These are phyloP conservation scores for Zapornia atra DNA, from an alignment of 2,113 vertebrate genomes.

Conservation along the genomic window DNA sequence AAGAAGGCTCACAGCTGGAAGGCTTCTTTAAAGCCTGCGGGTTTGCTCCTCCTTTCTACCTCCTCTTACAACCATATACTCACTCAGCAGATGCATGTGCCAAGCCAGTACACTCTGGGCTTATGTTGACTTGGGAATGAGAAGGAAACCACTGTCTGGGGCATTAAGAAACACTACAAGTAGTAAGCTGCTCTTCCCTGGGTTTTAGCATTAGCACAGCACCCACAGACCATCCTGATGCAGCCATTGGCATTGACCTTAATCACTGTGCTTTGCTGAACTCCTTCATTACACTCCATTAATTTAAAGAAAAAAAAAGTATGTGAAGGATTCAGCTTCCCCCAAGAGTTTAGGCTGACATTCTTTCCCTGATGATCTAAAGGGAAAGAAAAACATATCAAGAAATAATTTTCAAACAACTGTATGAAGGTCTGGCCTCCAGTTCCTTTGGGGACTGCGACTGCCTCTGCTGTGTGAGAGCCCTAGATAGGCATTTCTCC, in stretches of 20 bases:
- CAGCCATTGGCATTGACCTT: not conserved
- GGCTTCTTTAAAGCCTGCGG: not conserved
- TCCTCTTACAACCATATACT: not conserved
- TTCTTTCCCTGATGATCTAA: constrained; percentile 37
- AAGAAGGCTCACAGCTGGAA: not conserved
- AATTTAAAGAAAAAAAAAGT: not conserved
- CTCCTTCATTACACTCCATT: not conserved
- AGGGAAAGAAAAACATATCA: constrained; percentile 36
- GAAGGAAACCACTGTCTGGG: not conserved
- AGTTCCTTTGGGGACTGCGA: constrained; percentile 1
- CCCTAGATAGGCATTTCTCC: not conserved
- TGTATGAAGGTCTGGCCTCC: not conserved
- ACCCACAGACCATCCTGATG: not conserved
- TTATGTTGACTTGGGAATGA: not conserved
- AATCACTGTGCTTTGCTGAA: not conserved
- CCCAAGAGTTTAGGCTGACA: not conserved
- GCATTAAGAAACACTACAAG: not conserved
- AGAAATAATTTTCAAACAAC: constrained; percentile 21
- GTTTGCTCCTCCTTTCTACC: not conserved
- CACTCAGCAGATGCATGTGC: not conserved
- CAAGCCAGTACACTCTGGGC: not conserved
- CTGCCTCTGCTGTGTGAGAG: constrained; percentile 30
- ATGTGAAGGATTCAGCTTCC: not conserved
- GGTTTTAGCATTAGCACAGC: not conserved
- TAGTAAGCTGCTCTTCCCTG: not conserved